Evolutionary conservation across 1,140 invertebrate species (phyloP).

Genomic region (Halesus radiatus): DNA sequence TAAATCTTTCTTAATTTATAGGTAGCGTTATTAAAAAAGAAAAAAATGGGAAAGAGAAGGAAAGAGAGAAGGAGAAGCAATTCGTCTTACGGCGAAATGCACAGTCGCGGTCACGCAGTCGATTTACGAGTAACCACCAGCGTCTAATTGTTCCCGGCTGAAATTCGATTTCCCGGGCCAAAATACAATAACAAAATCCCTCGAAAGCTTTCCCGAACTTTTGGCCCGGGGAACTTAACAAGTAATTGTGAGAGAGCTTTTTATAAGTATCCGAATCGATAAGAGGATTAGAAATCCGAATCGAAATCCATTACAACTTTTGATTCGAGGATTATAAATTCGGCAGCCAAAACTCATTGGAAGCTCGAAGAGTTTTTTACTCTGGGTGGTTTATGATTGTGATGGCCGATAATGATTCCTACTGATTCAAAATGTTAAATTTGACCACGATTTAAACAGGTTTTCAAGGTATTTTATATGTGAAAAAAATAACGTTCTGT

Average conservation of each 20-base stretch:
- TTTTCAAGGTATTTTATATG: too few relatives aligned
- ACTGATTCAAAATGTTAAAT: too few relatives aligned
- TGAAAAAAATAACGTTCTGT: too few relatives aligned
- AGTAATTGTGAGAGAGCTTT: constrained; percentile 26
- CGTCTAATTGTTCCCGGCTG: constrained; percentile 48
- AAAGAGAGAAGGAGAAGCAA: neutral
- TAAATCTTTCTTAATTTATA: constrained; percentile 53
- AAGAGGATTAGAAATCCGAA: constrained; percentile 36
- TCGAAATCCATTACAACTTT: constrained; percentile 33
- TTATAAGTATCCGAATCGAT: constrained; percentile 27
- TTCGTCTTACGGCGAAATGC: constrained; percentile 34
- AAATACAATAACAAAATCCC: constrained; percentile 27
- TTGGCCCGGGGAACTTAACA: constrained; percentile 8
- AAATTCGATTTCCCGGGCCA: constrained; percentile 48
- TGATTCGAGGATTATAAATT: constrained; percentile 7
- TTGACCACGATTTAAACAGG: too few relatives aligned
- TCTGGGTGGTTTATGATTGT: too few relatives aligned
- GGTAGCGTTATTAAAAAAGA: constrained; percentile 53
- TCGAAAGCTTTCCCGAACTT: constrained; percentile 22
- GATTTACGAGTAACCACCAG: constrained; percentile 52
- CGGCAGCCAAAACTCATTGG: too few relatives aligned
- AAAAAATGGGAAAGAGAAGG: constrained; percentile 1
- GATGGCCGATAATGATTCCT: too few relatives aligned
- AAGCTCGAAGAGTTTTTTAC: too few relatives aligned
- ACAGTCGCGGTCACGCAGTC: constrained; percentile 43